These are phyloP conservation scores for Bombus impatiens DNA, from an alignment of 1,140 invertebrate species.

Conservation along the genomic window DNA sequence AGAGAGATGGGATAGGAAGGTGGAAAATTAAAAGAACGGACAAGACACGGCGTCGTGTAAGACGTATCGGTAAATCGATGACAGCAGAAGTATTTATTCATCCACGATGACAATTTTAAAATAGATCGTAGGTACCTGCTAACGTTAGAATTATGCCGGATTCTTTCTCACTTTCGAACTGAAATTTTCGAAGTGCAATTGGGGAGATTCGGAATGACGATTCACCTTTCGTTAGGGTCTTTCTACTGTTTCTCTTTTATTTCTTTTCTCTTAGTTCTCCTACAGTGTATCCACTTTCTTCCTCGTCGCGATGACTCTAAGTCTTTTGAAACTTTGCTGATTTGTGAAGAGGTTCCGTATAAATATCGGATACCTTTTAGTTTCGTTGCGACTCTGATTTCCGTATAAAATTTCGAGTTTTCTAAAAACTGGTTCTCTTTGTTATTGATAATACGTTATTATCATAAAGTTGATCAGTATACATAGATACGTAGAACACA, in stretches of 20 bases:
- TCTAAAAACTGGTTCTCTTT: not conserved
- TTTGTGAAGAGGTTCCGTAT: not conserved
- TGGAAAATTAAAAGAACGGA: no score
- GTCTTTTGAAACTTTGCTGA: conserved; percentile 11
- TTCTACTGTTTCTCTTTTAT: conserved; percentile 22
- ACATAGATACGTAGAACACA: not conserved
- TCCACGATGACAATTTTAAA: conserved; percentile 48
- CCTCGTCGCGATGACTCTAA: not conserved
- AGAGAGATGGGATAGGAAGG: no score
- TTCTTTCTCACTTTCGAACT: conserved; percentile 53
- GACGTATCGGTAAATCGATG: conserved; percentile 43
- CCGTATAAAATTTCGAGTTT: not conserved
- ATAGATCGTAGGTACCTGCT: no score
- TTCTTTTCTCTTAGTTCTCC: conserved; percentile 37
- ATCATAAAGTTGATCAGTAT: not conserved
- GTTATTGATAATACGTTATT: not conserved
- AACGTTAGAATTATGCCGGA: conserved; percentile 54
- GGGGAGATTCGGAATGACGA: conserved; percentile 27
- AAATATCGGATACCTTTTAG: not conserved
- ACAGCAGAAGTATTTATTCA: conserved; percentile 50
- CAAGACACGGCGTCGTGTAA: no score
- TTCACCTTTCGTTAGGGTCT: conserved; percentile 9
- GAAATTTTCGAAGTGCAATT: conserved; percentile 65
- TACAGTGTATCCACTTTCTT: not conserved
- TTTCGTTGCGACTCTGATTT: not conserved